Evolutionary conservation across 2,113 vertebrate species (phyloP), one percentile per base, ranked within the genome.

Genomic region (Dascyllus trimaculatus): DNA sequence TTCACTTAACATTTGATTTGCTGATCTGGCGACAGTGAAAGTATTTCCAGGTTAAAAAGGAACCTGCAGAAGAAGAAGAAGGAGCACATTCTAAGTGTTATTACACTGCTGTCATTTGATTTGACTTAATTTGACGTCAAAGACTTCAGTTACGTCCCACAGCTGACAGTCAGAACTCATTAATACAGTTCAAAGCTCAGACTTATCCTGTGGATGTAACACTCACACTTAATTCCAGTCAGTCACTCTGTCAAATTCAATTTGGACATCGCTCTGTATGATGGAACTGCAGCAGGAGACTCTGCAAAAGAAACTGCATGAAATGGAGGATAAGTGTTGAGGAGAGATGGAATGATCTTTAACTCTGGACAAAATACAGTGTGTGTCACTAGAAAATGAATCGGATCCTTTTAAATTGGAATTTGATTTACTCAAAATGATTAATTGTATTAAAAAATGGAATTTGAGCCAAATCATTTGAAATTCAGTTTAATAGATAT

Each of bases 231-330:
- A 5, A 49, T 17, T 46, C 5, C 45, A 46, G 45, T 46, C 14
- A 19, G 5, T 49, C 48, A 19, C 18, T 49, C 48, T 56, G 59
- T 54, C 51, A 56, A 61, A 52, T 60, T 38, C 24, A 69, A 32
- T 60, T 26, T 60, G 56, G 46, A 45, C 4, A 9, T 43, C 22
- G 22, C 32, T 25, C 46, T 67, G 62, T 22, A 13, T 40, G 22
- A 32, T 43, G 32, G 38, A 45, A 26, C 15, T 17, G 11, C 32
- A 51, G 48, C 7, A 6, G 18, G 46, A 43, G 38, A 40, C 8
- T 35, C 35, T 40, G 38, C 45, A 48, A 5, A 18, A 48, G 45
- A 48, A 48, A 48, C 26, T 18, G 5, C 5, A 19, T 48, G 19
- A 48, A 59, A 11, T 11, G 2, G 19, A 35, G n/a, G 43, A 35